These are phyloP conservation scores for Florisuga fusca DNA, from an alignment of 2,797 vertebrate genomes.

Conservation along the genomic window DNA sequence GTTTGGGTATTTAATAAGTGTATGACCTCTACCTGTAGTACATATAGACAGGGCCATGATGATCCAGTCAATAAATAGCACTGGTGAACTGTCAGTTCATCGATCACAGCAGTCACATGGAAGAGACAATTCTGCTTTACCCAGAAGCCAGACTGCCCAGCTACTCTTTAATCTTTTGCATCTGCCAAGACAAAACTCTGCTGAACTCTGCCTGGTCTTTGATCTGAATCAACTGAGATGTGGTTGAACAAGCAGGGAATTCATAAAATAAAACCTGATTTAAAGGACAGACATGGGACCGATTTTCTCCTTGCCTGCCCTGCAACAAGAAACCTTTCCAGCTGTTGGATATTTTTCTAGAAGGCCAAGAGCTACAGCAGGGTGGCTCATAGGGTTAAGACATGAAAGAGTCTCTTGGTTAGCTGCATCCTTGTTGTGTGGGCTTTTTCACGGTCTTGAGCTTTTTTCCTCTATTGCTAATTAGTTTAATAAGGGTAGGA, in stretches of 20 bases:
- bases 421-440: neutral
- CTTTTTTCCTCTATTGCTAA: neutral
- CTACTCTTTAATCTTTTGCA: neutral
- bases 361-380: neutral
- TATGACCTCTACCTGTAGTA: neutral
- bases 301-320: neutral
- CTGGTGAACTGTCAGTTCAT: neutral
- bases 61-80: neutral
- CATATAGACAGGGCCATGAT: neutral
- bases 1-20: neutral
- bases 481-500: neutral
- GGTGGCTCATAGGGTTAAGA: rapidly evolving
- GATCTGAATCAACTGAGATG: neutral
- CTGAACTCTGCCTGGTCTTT: neutral
- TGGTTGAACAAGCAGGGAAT: neutral
- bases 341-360: neutral
- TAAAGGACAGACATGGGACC: neutral
- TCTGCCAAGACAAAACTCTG: neutral
- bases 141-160: neutral
- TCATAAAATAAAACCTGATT: neutral
- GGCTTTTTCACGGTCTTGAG: neutral
- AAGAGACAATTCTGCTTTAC: neutral
- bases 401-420: neutral
- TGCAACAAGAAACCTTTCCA: neutral
- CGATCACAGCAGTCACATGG: neutral